Conservation (phyloP, 1,140 invertebrate genomes). For the Drosophila yakuba region DNA sequence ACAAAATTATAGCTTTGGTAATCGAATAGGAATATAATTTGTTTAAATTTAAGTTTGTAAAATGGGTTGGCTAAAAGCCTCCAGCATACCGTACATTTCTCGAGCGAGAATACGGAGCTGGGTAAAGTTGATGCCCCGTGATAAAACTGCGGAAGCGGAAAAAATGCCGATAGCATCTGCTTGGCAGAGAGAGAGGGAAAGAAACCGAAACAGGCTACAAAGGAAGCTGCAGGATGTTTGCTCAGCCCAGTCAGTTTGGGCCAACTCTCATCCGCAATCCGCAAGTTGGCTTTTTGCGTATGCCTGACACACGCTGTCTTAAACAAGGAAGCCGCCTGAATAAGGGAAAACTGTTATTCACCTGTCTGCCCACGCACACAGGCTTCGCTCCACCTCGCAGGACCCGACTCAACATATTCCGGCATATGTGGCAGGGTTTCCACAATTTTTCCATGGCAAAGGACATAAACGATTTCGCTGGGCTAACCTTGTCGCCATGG, state of each 20-base stretch:
- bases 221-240: conserved; percentile 47
- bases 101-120: neutral
- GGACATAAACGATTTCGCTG: conserved; percentile 65
- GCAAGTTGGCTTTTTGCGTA: conserved; percentile 56
- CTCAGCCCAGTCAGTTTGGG: conserved; percentile 21
- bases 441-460: neutral
- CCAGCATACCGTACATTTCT: neutral
- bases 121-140: conserved; percentile 63
- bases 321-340: conserved; percentile 43
- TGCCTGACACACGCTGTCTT: conserved; percentile 64
- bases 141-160: conserved; percentile 79
- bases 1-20: no score
- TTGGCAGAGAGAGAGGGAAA: neutral
- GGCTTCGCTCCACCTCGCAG: conserved; percentile 14
- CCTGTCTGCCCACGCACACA: conserved; percentile 58
- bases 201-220: conserved; percentile 15
- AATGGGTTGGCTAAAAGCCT: neutral
- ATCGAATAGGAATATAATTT: no score
- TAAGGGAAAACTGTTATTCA: conserved; percentile 63
- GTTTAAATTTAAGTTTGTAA: no score
- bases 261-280: conserved; percentile 10
- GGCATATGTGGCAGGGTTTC: conserved; percentile 1
- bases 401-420: conserved; percentile 53
- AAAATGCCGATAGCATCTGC: conserved; percentile 77
- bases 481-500: conserved; percentile 70